Conservation (phyloP, 2,888 invertebrate genomes). For the Ptychoptera contaminata region DNA sequence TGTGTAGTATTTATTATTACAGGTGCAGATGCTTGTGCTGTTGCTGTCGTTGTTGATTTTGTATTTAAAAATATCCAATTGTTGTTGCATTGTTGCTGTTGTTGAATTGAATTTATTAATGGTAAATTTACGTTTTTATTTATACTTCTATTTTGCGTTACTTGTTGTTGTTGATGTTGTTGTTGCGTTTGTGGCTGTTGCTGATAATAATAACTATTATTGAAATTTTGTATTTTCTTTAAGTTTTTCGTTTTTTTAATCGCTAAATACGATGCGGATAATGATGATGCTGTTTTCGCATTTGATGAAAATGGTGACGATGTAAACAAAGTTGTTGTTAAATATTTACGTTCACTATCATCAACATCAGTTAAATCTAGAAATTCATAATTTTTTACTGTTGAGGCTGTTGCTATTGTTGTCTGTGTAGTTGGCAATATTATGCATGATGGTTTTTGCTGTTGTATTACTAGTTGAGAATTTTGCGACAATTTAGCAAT, state of each 20-base stretch:
- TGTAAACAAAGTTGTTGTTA: slow-evolving; percentile 42
- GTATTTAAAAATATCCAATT: slow-evolving; percentile 1
- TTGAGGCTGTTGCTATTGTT: slow-evolving; percentile 11
- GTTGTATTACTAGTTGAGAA: background rate
- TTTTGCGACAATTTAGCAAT: too few species aligned
- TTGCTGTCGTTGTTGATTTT: background rate
- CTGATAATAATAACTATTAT: slow-evolving; percentile 1
- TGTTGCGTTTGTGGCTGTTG: background rate
- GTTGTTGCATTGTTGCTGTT: slow-evolving; percentile 6
- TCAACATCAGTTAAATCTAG: slow-evolving; percentile 58
- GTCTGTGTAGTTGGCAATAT: slow-evolving; percentile 22
- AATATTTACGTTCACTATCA: slow-evolving; percentile 46
- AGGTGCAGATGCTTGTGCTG: background rate
- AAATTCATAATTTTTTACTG: slow-evolving; percentile 39
- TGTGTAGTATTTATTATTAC: too few species aligned
- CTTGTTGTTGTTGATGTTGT: background rate
- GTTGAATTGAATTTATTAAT: slow-evolving; percentile 6
- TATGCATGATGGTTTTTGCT: background rate
- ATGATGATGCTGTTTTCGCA: slow-evolving; percentile 8
- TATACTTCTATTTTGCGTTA: background rate
- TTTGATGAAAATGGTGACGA: slow-evolving; percentile 6
- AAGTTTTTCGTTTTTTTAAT: background rate
- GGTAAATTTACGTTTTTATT: background rate
- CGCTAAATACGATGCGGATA: too few species aligned
- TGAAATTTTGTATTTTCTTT: slow-evolving; percentile 4